A percentile compares a stretch with the other conserved stretches of the same genome.
Conservation (phyloP, 2,888 invertebrate genomes). For the Yponomeuta evonymella region DNA sequence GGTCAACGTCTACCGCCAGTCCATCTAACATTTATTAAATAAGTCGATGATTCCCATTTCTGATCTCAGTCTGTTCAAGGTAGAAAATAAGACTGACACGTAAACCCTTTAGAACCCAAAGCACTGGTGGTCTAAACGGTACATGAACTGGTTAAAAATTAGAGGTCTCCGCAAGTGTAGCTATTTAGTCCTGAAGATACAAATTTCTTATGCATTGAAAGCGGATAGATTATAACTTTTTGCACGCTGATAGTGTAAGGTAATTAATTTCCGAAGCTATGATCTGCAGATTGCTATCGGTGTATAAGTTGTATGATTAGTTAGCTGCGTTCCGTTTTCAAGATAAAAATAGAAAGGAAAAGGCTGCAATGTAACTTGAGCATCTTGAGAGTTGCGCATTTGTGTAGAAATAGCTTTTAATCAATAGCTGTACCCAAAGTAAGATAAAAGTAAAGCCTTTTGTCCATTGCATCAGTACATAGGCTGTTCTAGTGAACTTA, state of each 20-base stretch:
- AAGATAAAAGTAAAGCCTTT: not conserved
- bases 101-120: not conserved
- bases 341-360: not conserved
- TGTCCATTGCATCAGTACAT: no score
- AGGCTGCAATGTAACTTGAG: conserved; percentile 5
- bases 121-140: no score
- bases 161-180: not conserved
- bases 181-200: not conserved
- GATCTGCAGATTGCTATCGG: not conserved
- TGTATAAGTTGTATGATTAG: not conserved
- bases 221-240: conserved; percentile 10
- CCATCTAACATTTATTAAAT: no score
- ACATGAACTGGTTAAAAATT: no score
- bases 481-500: no score
- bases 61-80: no score
- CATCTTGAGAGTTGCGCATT: not conserved
- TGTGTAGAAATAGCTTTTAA: not conserved
- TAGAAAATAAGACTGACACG: conserved; percentile 4
- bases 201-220: conserved; percentile 4
- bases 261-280: conserved; percentile 6
- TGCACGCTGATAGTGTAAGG: not conserved
- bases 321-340: not conserved
- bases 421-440: not conserved
- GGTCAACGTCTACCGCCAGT: no score
- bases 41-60: no score